Percentiles rank a stretch among this genome's conserved stretches.
Conservation (phyloP, 2,113 vertebrate genomes). For the Fulmarus glacialis region DNA sequence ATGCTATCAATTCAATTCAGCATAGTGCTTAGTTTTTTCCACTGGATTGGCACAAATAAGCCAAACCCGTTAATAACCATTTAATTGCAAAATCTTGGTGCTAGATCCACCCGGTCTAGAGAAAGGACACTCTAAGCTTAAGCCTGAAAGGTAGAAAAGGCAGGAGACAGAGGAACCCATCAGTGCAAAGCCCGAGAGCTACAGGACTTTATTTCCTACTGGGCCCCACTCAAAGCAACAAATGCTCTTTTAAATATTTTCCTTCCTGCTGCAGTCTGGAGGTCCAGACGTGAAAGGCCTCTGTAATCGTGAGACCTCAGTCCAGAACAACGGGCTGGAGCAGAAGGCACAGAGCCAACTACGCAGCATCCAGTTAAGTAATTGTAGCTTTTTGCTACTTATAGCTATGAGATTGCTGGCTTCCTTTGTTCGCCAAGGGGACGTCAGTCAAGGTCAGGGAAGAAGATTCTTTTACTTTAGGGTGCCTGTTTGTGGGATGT, state of each 20-base stretch:
- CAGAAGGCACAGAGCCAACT: background rate
- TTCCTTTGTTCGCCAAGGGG: background rate
- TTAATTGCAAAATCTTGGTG: background rate
- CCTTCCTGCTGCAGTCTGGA: background rate
- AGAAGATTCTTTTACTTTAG: background rate
- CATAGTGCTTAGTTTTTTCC: background rate
- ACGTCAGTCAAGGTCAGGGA: slow-evolving; percentile 18
- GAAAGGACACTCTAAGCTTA: background rate
- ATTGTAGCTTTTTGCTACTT: background rate
- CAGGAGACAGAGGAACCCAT: background rate
- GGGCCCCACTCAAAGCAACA: background rate
- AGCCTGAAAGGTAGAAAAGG: background rate
- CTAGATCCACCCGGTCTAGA: background rate
- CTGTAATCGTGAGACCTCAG: background rate
- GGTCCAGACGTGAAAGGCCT: background rate
- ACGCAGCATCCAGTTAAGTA: background rate
- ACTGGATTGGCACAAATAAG: background rate
- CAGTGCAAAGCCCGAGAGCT: background rate
- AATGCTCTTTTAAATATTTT: background rate
- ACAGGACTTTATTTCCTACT: background rate
- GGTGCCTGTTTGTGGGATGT: background rate
- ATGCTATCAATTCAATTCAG: background rate
- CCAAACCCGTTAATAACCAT: background rate
- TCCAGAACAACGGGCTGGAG: background rate
- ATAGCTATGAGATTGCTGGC: background rate